Conservation (phyloP, 2,888 invertebrate genomes). For the Tricholauxania praeusta region DNA sequence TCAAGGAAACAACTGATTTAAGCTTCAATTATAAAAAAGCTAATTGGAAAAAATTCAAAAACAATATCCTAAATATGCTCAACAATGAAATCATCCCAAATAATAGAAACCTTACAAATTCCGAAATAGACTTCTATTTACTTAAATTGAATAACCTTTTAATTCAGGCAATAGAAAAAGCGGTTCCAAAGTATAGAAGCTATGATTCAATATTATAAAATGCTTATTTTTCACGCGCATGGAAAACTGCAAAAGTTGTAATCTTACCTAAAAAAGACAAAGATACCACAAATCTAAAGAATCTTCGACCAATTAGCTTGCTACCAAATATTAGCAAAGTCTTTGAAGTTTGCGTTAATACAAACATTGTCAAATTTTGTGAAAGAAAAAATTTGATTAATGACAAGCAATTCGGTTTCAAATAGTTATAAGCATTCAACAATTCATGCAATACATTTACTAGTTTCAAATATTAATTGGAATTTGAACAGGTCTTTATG, state of each 20-base stretch:
- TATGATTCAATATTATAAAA: neutral
- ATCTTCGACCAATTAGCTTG: slow-evolving; percentile 21
- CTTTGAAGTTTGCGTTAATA: neutral
- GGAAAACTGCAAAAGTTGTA: slow-evolving; percentile 15
- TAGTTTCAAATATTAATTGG: no score
- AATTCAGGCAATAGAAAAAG: neutral
- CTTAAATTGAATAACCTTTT: neutral
- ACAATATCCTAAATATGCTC: neutral
- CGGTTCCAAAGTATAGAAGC: neutral
- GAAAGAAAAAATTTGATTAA: neutral
- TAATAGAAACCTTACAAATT: neutral
- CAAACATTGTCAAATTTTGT: neutral
- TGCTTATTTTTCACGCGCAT: slow-evolving; percentile 13
- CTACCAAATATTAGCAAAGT: slow-evolving; percentile 4
- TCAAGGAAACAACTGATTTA: neutral
- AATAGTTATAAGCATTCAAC: no score
- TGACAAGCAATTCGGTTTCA: slow-evolving; percentile 13
- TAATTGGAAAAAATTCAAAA: neutral
- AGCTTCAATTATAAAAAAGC: neutral
- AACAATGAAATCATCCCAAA: neutral
- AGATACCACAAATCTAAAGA: slow-evolving; percentile 1
- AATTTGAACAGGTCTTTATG: no score
- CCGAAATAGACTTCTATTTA: neutral
- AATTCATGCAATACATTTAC: no score
- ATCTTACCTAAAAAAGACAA: slow-evolving; percentile 21